Evolutionary conservation across 53 echinoderm and acorn worm species (phyloP), one percentile per base, ranked within the genome.

Genomic region (Henricia sp.): DNA sequence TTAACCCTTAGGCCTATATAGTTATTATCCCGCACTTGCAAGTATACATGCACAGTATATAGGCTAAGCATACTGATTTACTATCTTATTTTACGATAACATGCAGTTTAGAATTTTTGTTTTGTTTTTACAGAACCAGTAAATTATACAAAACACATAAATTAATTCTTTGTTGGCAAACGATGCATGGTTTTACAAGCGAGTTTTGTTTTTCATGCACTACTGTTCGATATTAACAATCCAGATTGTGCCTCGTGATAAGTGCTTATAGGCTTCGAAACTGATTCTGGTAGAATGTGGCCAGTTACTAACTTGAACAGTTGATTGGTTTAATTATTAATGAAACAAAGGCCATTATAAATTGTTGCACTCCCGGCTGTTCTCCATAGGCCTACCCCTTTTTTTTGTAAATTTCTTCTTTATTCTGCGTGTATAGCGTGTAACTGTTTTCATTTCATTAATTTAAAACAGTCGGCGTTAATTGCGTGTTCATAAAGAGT

Each of bases 251-350:
- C n/a, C n/a, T n/a, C n/a, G n/a, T n/a, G n/a, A n/a, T n/a, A n/a
- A n/a, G n/a, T n/a, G n/a, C n/a, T n/a, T n/a, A n/a, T n/a, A n/a
- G n/a, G n/a, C n/a, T n/a, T 2, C 10, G 39, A 67, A 67, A 67
- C 67, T n/a, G 67, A 39, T 67, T 67, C 67, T 39, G 19, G 21
- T 27, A 2, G 9, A 10, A 13, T 29, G 13, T 11, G 29, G 32
- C 17, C 24, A 13, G 29, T 13, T 56, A 32, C 62, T 13, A 29
- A 60, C 13, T 10, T 60, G 56, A 13, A 60, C 9, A 60, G 13
- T 32, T 32, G 20, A 32, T 60, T 30, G 5, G 36, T 36, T 67
- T 67, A 67, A 67, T 67, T 20, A 67, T 67, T 67, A n/a, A n/a
- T n/a, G n/a, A 60, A 19, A 60, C 27, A 17, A 9, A 60, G 16